phyloP scores from a whole-genome alignment of 2,113 vertebrate species.

The Spilogale gracilis region DNA sequence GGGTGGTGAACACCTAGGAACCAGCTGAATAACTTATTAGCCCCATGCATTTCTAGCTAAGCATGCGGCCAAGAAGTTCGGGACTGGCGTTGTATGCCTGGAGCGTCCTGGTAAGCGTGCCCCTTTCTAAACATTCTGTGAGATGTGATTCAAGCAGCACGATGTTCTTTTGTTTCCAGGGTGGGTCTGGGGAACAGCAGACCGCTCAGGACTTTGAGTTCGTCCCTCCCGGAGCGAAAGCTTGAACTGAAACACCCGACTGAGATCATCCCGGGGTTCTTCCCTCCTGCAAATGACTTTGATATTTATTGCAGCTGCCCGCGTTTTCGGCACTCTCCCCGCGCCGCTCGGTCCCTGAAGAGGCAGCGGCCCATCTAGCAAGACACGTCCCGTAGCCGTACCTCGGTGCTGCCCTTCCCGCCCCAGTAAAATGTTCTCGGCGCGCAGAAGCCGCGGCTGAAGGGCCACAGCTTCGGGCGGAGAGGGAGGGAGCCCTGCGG shows the following conservation, averaged over 20 bases:
- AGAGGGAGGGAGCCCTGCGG: slow-evolving; percentile 54
- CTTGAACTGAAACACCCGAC: neutral
- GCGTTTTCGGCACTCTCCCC: slow-evolving; percentile 51
- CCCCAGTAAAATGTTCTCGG: slow-evolving; percentile 73
- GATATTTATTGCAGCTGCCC: slow-evolving; percentile 76
- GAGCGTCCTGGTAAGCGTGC: neutral
- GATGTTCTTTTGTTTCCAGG: slow-evolving; percentile 58
- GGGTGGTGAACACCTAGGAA: neutral
- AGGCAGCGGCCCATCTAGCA: slow-evolving; percentile 71
- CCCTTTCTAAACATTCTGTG: neutral
- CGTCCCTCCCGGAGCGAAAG: neutral
- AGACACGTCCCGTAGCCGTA: slow-evolving; percentile 73
- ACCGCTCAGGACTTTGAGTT: slow-evolving; percentile 11
- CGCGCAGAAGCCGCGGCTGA: slow-evolving; percentile 84
- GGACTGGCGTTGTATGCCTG: neutral
- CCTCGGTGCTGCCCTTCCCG: slow-evolving; percentile 81
- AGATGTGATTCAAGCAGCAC: neutral
- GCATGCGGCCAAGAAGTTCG: neutral
- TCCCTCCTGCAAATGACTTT: slow-evolving; percentile 60
- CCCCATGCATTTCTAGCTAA: neutral
- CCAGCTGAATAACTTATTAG: neutral
- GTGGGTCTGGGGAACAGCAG: slow-evolving; percentile 17
- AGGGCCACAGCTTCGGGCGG: slow-evolving; percentile 20
- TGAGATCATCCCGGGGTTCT: neutral
- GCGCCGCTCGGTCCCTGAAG: slow-evolving; percentile 70